These are phyloP conservation scores for Gari tellinella DNA, from an alignment of 2,888 invertebrate genomes.

Conservation along the genomic window DNA sequence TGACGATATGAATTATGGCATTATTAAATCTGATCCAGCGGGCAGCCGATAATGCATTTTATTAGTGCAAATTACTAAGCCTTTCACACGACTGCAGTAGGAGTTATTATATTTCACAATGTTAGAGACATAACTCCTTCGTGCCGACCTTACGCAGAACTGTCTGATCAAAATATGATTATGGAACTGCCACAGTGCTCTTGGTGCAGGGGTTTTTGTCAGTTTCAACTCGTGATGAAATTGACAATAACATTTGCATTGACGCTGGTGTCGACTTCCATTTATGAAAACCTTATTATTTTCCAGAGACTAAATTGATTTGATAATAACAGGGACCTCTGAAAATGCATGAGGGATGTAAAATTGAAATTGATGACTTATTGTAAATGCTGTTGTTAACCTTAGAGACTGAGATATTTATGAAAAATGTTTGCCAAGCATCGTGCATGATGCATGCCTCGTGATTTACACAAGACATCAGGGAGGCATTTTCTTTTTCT, in stretches of 20 bases:
- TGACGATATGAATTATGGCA: slow-evolving; percentile 59
- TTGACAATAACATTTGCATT: slow-evolving; percentile 65
- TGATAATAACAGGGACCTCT: slow-evolving; percentile 56
- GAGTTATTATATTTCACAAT: slow-evolving; percentile 56
- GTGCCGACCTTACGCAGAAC: slow-evolving; percentile 11
- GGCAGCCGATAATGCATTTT: slow-evolving; percentile 58
- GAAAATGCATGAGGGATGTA: slow-evolving; percentile 35
- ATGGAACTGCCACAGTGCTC: slow-evolving; percentile 51
- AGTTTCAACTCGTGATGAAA: slow-evolving; percentile 49
- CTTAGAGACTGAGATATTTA: slow-evolving; percentile 37
- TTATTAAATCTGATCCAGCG: slow-evolving; percentile 57
- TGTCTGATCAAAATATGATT: slow-evolving; percentile 42
- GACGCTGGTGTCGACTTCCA: slow-evolving; percentile 55
- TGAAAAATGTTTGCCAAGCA: slow-evolving; percentile 55
- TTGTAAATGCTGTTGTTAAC: slow-evolving; percentile 22
- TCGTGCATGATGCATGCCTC: slow-evolving; percentile 41
- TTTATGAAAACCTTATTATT: slow-evolving; percentile 65
- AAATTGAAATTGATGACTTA: slow-evolving; percentile 64
- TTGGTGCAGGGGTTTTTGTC: slow-evolving; percentile 44
- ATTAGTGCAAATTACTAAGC: slow-evolving; percentile 64
- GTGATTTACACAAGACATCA: no score
- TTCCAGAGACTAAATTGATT: slow-evolving; percentile 61
- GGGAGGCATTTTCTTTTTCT: no score
- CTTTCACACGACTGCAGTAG: slow-evolving; percentile 49
- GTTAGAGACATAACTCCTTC: slow-evolving; percentile 32